A percentile compares a stretch with the other conserved stretches of the same genome.
Conservation (phyloP, 2,797 vertebrate genomes). For the Alosa sapidissima region DNA sequence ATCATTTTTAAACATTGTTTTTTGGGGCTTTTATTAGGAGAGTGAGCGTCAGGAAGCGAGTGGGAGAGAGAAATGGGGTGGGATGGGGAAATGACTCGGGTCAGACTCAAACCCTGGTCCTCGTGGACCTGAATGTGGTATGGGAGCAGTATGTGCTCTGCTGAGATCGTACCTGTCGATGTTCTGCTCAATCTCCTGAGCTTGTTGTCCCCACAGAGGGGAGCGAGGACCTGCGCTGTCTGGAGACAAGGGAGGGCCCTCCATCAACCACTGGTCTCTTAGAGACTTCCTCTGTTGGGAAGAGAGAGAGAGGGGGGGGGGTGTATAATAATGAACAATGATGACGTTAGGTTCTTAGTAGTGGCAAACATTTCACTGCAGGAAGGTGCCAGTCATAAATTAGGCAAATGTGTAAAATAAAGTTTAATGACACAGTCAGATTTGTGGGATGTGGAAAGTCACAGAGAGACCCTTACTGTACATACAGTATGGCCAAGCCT, state of each 20-base stretch:
- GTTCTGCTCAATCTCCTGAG: conserved; percentile 60
- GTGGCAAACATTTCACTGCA: not conserved
- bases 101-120: too few relatives aligned
- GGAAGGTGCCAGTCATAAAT: not conserved
- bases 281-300: conserved; percentile 82
- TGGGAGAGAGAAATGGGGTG: too few relatives aligned
- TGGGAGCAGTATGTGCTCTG: not conserved
- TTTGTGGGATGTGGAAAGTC: not conserved
- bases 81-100: too few relatives aligned
- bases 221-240: conserved; percentile 58
- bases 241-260: conserved; percentile 61
- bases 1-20: too few relatives aligned
- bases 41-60: too few relatives aligned
- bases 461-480: too few relatives aligned
- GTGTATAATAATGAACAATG: not conserved
- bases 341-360: not conserved
- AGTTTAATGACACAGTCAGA: not conserved
- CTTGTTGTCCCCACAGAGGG: conserved; percentile 56
- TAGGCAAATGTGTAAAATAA: not conserved
- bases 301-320: conserved; percentile 26
- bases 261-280: conserved; percentile 88
- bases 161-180: conserved; percentile 57
- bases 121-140: not conserved
- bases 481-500: too few relatives aligned
- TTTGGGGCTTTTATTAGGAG: too few relatives aligned